These are phyloP conservation scores for Saccostrea echinata DNA, from an alignment of 1,140 invertebrate species.

Conservation along the genomic window DNA sequence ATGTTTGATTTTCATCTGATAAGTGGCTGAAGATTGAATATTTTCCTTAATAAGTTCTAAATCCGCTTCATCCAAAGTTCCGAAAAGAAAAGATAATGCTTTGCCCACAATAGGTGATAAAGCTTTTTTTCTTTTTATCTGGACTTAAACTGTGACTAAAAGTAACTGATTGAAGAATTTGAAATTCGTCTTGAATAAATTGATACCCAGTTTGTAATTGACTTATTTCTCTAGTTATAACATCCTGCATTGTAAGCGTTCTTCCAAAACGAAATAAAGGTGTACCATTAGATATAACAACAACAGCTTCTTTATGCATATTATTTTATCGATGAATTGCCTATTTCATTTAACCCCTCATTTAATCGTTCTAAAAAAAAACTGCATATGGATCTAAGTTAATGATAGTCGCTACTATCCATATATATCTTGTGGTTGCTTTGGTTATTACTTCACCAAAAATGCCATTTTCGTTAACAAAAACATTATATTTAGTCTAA, in stretches of 20 bases:
- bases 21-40: neutral
- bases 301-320: neutral
- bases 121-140: neutral
- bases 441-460: neutral
- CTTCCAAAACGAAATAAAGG: neutral
- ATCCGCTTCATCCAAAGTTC: neutral
- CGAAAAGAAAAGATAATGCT: conserved; percentile 6
- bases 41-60: neutral
- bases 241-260: too few species aligned
- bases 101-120: neutral
- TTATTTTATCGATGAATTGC: neutral
- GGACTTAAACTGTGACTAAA: neutral
- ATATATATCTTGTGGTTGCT: neutral
- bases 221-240: neutral
- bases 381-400: neutral
- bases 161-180: neutral
- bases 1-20: neutral
- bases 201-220: neutral
- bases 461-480: neutral
- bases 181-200: neutral
- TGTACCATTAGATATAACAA: neutral
- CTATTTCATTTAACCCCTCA: neutral
- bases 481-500: too few species aligned
- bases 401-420: neutral
- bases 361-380: neutral